Base-by-base conservation (phyloP, 2,888 invertebrate species). In the Hemistola chrysoprasaria region DNA sequence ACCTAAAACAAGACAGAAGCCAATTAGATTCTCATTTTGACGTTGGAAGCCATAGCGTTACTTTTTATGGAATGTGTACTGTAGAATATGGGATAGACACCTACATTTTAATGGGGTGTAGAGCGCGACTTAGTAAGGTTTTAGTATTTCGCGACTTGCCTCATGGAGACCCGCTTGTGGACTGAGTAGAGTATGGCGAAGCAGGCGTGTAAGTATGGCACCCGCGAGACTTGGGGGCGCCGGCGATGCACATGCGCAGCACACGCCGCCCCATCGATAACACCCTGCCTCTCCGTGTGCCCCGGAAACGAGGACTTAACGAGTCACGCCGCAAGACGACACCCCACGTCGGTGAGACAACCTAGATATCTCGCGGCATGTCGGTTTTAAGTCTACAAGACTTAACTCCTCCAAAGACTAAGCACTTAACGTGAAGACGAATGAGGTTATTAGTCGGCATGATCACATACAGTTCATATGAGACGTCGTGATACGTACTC, bases 271-370 rank as follows among this genome's bases (percentile, higher is more conserved):
- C 73, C 77, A 72, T 83, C 84, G 76, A 86, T 84, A 84, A 70
- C 83, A 79, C 80, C 85, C 79, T 70, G 66, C 76, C 79, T 76
- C 83, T 75, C 77, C 72, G 71, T 78, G 79, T 78, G 80, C 68
- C 78, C 82, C 85, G 84, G 85, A 87, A 85, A 82, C 77, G 75
- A 74, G 66, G 72, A 78, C 77, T 84, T 80, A 80, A 82, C 83
- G 71, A 84, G 73, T 75, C 75, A 67, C 74, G 74, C 78, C 81
- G 72, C 77, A 78, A 79, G 77, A 78, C 75, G 70, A 75, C 73
- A 76, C 73, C 71, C 73, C 61, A 59, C 56, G n/a, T 57, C 56
- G 48, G 50, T 55, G 52, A 60, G 48, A 44, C 52, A 58, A 60
- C 54, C 61, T 55, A 61, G 53, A 64, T 65, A 59, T 48, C 52